Evolutionary conservation across 64 coral and sea anemone species (phyloP), one percentile per base, ranked within the genome.

Genomic region (Catalaphyllia jardinei): DNA sequence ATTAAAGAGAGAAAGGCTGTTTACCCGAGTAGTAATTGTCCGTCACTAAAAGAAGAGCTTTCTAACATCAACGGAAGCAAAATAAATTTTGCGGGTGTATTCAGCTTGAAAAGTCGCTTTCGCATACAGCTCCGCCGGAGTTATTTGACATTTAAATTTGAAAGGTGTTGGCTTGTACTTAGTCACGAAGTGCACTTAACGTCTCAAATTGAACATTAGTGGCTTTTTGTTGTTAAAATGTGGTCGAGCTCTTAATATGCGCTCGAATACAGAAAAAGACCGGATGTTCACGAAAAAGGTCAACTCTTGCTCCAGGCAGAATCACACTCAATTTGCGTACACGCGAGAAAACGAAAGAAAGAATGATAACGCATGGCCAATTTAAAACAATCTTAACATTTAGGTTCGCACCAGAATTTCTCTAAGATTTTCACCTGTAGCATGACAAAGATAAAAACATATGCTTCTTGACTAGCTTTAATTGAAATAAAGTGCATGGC

Each of bases 211-310:
- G 79, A 61, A 31, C 29, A 83, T 83, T 83, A 71, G 81, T 85
- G 81, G 62, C 22, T 85, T 60, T 85, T 85, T 85, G 62, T 85
- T 69, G 28, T 85, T 71, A 71, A 80, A 85, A 85, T 85, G 63
- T 71, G 81, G 38, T 14, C 24, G 63, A 50, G 35, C 79, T 63
- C 16, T 81, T 81, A 33, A 81, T 77, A 63, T 24, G 33, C 20
- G 35, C 9, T 2, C 24, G 27, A 71, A 85, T 46, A 12, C 60
- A 71, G 46, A 71, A 51, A 85, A 35, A 64, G 49, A 85, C 81
- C 81, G 81, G 81, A 85, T 85, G 81, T 71, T 69, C 78, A 2
- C 54, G 17, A 16, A 71, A 71, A 42, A 39, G 62, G 63, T 51
- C 63, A 71, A 85, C 27, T 71, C 35, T 85, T 71, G 64, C 81